Conservation (phyloP, 2,888 invertebrate genomes). For the Eretmocerus hayati region DNA sequence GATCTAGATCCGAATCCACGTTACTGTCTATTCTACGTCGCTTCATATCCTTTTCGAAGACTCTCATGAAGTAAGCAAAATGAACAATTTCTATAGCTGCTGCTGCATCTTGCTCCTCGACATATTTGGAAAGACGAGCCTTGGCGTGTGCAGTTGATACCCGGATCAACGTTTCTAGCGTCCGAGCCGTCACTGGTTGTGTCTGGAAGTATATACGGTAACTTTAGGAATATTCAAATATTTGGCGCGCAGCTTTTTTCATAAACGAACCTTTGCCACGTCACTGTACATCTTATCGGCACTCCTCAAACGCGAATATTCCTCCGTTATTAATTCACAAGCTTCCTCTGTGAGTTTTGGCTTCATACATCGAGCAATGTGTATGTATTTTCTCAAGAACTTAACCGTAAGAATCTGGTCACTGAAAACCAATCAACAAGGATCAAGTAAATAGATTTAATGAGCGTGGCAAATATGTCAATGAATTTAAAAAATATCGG, state of each 20-base stretch:
- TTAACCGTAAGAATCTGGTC: conserved; percentile 84
- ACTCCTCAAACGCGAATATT: conserved; percentile 85
- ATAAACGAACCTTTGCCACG: conserved; percentile 70
- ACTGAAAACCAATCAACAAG: conserved; percentile 47
- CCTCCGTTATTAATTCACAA: conserved; percentile 81
- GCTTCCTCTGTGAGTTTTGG: conserved; percentile 87
- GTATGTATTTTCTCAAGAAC: conserved; percentile 96
- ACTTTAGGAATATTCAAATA: no score
- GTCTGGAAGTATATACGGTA: conserved; percentile 70
- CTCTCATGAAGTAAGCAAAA: conserved; percentile 93
- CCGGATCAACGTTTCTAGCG: conserved; percentile 95
- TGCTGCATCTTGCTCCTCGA: conserved; percentile 78
- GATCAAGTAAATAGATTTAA: no score
- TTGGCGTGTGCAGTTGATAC: conserved; percentile 96
- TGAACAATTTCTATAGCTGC: conserved; percentile 90
- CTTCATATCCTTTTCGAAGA: conserved; percentile 71
- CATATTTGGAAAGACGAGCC: conserved; percentile 79
- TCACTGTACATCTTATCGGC: conserved; percentile 80
- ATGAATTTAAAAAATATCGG: no score
- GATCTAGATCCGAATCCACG: conserved; percentile 31
- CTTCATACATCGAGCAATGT: conserved; percentile 90
- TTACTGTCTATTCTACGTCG: conserved; percentile 54
- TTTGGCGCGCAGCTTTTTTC: no score
- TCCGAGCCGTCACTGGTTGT: conserved; percentile 94
- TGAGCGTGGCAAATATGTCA: no score